Evolutionary conservation across 2,113 vertebrate species (phyloP).

Genomic region (Melanerpes aurifrons): DNA sequence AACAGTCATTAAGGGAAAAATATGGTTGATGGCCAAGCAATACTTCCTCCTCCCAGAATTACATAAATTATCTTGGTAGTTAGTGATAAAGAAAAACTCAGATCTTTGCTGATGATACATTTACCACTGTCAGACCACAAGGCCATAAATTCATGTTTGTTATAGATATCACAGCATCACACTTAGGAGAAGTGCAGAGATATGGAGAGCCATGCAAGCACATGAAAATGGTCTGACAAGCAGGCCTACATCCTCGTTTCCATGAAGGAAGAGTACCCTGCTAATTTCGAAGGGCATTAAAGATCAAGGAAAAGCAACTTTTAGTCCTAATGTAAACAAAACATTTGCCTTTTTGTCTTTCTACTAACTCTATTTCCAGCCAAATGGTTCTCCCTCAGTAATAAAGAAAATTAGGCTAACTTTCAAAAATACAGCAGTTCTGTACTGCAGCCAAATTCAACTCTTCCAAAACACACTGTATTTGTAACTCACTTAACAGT

Average conservation of each 20-base stretch:
- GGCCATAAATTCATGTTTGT: not conserved
- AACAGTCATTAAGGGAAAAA: not conserved
- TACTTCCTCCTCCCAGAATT: not conserved
- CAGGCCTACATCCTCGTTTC: not conserved
- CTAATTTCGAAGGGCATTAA: not conserved
- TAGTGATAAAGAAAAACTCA: constrained; percentile 2
- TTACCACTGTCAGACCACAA: not conserved
- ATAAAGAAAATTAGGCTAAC: constrained; percentile 48
- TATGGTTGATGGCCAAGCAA: not conserved
- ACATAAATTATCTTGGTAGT: not conserved
- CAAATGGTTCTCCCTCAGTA: constrained; percentile 28
- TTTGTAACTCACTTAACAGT: constrained; percentile 4
- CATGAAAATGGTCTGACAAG: not conserved
- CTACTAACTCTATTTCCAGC: not conserved
- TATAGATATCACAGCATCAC: not conserved
- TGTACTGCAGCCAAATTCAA: constrained; percentile 28
- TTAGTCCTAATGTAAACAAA: not conserved
- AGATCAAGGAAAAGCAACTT: constrained; percentile 8
- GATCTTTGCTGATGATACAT: not conserved
- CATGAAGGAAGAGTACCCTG: not conserved
- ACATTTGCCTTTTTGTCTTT: not conserved
- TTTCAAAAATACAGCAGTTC: constrained; percentile 50
- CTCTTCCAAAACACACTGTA: constrained; percentile 17
- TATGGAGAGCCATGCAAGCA: not conserved
- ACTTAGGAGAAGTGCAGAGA: not conserved